Evolutionary conservation across 2,888 invertebrate genomes (phyloP), one percentile per base, ranked within the genome.

Genomic region (Dastarcus helophoroides): DNA sequence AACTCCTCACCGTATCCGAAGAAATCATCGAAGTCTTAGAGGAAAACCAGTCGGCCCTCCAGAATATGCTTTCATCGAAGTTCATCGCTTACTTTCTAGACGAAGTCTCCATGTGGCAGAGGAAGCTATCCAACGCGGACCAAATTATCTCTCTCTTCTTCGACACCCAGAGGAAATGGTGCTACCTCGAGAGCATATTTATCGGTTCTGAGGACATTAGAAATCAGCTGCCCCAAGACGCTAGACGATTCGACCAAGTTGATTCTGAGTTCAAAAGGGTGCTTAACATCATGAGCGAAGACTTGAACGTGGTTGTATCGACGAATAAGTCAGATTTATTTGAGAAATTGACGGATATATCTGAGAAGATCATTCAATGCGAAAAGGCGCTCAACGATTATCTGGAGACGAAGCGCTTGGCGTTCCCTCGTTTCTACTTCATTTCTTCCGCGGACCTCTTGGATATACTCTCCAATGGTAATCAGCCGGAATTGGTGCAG

Each of bases 391-490:
- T 94, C 22, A 86, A 91, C 22, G 84, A 94, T 58, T 95, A 94
- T 56, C 67, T 95, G 45, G 94, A 95, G 60, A 93, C 91, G 0
- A 95, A 94, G 58, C 71, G 93, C 31, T 67, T 93, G 40, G 85
- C 86, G 0, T 94, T 91, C 64, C 94, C 94, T n/a, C 71, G 94
- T 26, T 95, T 95, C 59, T 95, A 94, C 60, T 95, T 95, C 55
- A 85, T 94, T 0, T 93, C 93, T 0, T 83, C 90, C 0, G 85
- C 88, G 1, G 94, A 94, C 69, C 68, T 95, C 32, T 65, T 95
- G 12, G 93, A 78, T 50, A 78, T 79, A 40, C 56, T 79, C 26
- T 76, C 76, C 0, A 74, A 73, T 51, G 93, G 93, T 35, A 94
- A 93, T 58, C 81, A 84, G 62, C 77, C 93, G 35, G 62, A 79